phyloP scores from a whole-genome alignment of 23 tunicate species.

The Trididemnum nubilum region DNA sequence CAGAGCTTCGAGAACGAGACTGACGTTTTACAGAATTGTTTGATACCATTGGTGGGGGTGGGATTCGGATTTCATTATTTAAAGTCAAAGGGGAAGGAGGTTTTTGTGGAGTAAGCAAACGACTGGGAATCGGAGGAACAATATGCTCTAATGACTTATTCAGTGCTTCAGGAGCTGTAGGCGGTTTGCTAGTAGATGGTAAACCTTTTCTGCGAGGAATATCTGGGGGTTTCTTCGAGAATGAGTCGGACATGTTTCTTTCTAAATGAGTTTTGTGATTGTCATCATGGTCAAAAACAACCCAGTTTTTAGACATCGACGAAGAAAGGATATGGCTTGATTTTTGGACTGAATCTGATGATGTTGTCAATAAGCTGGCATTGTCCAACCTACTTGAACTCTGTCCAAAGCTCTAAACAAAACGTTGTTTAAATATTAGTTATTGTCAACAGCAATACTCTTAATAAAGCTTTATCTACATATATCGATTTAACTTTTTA shows the following conservation, averaged over 20 bases:
- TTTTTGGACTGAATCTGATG: too few relatives aligned
- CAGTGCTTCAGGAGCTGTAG: background rate
- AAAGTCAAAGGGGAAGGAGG: background rate
- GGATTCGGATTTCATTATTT: slow-evolving; percentile 19
- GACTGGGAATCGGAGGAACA: slow-evolving; percentile 20
- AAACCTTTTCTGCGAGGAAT: slow-evolving; percentile 14
- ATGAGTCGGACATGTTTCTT: background rate
- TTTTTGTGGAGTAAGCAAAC: slow-evolving; percentile 13
- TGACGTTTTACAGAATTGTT: slow-evolving; percentile 16
- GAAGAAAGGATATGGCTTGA: too few relatives aligned
- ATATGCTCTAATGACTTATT: background rate
- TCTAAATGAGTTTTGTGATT: background rate
- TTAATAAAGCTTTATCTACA: too few relatives aligned
- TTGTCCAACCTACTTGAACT: too few relatives aligned
- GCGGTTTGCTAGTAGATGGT: background rate
- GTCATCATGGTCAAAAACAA: slow-evolving; percentile 1
- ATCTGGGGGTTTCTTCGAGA: slow-evolving; percentile 20
- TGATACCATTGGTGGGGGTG: slow-evolving; percentile 14
- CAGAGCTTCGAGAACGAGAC: slow-evolving; percentile 9
- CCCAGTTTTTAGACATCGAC: background rate
- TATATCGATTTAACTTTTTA: too few relatives aligned
- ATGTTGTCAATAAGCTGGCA: too few relatives aligned
- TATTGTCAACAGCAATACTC: too few relatives aligned
- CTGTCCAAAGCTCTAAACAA: too few relatives aligned
- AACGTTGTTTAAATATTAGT: too few relatives aligned